These are phyloP conservation scores for Dicycla oo DNA, from an alignment of 2,888 invertebrate genomes.

Conservation along the genomic window DNA sequence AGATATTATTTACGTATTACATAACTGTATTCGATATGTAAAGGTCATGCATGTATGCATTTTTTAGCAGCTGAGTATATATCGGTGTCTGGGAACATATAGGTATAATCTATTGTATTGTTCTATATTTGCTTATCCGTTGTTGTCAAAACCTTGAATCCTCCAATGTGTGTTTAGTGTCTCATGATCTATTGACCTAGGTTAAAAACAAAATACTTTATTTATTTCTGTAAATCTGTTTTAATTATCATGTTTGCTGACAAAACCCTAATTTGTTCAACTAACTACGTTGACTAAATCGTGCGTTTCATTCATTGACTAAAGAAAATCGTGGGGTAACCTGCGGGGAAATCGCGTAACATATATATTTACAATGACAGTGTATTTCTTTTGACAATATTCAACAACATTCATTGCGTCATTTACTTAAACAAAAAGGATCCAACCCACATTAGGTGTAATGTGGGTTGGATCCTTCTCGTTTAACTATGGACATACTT, in stretches of 20 bases:
- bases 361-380: no score
- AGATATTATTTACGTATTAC: background rate
- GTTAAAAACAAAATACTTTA: background rate
- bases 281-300: no score
- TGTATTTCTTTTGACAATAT: background rate
- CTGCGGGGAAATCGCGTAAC: background rate
- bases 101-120: background rate
- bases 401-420: no score
- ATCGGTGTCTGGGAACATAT: background rate
- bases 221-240: background rate
- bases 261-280: background rate
- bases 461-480: no score
- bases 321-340: background rate
- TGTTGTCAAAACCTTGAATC: background rate
- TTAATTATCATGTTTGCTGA: background rate
- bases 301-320: background rate
- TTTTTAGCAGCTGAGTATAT: constrained; percentile 19
- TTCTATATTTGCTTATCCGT: background rate
- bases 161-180: background rate
- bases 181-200: background rate
- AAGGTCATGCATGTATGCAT: background rate
- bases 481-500: no score
- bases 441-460: no score
- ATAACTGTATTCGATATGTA: background rate
- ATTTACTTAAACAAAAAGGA: no score